These are phyloP conservation scores for Diplolepis rosae DNA, from an alignment of 2,888 invertebrate species.

Conservation along the genomic window DNA sequence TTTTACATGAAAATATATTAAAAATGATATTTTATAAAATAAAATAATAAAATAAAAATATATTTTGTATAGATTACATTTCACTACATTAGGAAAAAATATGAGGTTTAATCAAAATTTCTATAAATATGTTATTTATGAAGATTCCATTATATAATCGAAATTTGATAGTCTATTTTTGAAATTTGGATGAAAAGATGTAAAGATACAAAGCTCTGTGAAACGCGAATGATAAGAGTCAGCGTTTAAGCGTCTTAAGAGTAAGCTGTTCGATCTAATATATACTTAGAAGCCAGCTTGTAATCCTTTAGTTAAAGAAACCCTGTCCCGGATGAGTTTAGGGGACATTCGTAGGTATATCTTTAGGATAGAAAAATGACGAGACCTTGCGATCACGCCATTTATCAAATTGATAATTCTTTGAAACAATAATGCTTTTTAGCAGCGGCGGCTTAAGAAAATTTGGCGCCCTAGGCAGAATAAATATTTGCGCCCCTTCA, in stretches of 20 bases:
- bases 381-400: neutral
- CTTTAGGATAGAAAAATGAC: conserved; percentile 8
- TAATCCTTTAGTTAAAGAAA: conserved; percentile 67
- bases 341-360: conserved; percentile 37
- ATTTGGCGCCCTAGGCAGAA: too few relatives aligned
- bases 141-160: too few relatives aligned
- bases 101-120: too few relatives aligned
- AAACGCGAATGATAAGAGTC: conserved; percentile 42
- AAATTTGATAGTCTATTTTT: neutral
- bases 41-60: too few relatives aligned
- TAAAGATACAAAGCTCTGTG: conserved; percentile 34
- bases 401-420: neutral
- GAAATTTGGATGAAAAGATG: neutral
- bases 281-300: conserved; percentile 66
- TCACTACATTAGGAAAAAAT: too few relatives aligned
- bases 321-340: conserved; percentile 54
- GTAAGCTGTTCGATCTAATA: conserved; percentile 61
- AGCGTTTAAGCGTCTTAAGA: conserved; percentile 54
- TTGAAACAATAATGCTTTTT: neutral
- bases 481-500: too few relatives aligned
- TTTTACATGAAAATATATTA: too few relatives aligned
- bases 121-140: too few relatives aligned
- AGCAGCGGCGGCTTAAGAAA: too few relatives aligned
- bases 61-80: too few relatives aligned
- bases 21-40: too few relatives aligned